Evolutionary conservation across 2,797 vertebrate genomes (phyloP).

Genomic region (Macropus fuliginosus): DNA sequence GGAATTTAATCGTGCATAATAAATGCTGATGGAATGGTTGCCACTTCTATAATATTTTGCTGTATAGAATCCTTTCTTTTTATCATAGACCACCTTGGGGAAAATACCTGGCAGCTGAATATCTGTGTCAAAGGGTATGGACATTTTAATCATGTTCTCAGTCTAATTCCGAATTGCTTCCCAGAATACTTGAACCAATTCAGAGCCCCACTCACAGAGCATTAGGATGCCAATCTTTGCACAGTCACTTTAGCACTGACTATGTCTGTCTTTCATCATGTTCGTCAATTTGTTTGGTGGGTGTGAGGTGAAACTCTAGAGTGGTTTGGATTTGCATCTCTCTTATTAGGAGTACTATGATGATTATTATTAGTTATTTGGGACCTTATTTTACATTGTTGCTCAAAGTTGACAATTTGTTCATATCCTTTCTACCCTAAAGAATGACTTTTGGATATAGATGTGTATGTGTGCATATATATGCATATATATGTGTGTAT

Average conservation of each 20-base stretch:
- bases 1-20: neutral
- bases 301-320: neutral
- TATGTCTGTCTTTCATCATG: neutral
- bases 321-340: neutral
- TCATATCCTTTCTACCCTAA: neutral
- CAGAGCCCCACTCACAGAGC: neutral
- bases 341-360: neutral
- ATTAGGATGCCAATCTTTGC: neutral
- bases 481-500: too few relatives aligned
- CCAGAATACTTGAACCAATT: neutral
- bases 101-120: neutral
- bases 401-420: neutral
- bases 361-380: neutral
- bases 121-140: neutral
- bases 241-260: neutral
- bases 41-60: neutral
- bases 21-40: neutral
- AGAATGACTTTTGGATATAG: neutral
- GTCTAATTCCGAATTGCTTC: neutral
- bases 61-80: neutral
- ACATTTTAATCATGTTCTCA: neutral
- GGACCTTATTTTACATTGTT: neutral
- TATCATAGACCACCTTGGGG: neutral
- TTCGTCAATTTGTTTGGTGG: neutral
- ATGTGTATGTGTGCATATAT: too few relatives aligned